phyloP scores from a whole-genome alignment of 2,113 vertebrate genomes.

The Asarcornis scutulata region DNA sequence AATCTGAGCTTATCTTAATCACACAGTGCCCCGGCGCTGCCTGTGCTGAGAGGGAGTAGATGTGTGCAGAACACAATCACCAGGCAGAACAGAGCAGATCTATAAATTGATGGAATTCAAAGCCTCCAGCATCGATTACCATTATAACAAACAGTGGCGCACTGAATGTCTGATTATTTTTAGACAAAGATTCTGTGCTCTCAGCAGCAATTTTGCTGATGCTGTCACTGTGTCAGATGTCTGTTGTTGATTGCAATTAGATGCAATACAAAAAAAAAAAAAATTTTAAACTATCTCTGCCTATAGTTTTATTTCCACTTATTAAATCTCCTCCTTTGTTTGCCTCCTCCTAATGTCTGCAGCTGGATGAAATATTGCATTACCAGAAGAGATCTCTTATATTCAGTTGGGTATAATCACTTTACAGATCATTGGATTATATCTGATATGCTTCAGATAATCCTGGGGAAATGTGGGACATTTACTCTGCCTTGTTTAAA shows the following conservation, averaged over 20 bases:
- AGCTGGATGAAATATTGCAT: constrained; percentile 77
- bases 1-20: constrained; percentile 94
- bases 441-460: constrained; percentile 52
- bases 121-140: constrained; percentile 99
- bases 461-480: constrained; percentile 52
- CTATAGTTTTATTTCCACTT: constrained; percentile 84
- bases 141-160: constrained; percentile 99
- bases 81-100: constrained; percentile 98
- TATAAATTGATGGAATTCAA: constrained; percentile 99
- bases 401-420: constrained; percentile 62
- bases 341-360: constrained; percentile 77
- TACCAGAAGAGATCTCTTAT: constrained; percentile 72
- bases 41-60: constrained; percentile 68
- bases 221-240: constrained; percentile 98
- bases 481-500: constrained; percentile 36
- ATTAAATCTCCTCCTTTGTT: constrained; percentile 83
- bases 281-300: constrained; percentile 88
- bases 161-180: constrained; percentile 99
- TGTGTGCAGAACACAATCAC: constrained; percentile 86
- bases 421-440: constrained; percentile 66
- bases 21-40: constrained; percentile 78
- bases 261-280: constrained; percentile 94
- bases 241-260: constrained; percentile 99
- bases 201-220: constrained; percentile 99
- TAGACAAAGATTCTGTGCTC: constrained; percentile 99